These are phyloP conservation scores for Coluber constrictor DNA, from an alignment of 2,797 vertebrate species.

Conservation along the genomic window DNA sequence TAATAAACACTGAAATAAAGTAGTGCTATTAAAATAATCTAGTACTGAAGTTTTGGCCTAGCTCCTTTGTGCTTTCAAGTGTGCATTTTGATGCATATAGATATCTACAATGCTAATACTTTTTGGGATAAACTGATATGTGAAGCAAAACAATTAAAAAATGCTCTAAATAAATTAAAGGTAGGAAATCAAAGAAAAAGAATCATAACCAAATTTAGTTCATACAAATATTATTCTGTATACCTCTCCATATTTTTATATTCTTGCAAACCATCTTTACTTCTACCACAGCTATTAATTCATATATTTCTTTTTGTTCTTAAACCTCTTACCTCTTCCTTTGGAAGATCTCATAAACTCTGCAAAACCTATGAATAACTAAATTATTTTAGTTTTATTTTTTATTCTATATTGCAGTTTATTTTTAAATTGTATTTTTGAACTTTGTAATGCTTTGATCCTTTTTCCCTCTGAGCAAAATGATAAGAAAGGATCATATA, in stretches of 20 bases:
- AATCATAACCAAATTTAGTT: not conserved
- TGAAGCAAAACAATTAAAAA: not conserved
- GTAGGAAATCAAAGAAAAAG: not conserved
- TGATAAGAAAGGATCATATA: not conserved
- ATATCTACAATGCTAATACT: not conserved
- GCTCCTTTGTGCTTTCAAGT: not conserved
- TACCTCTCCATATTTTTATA: not conserved
- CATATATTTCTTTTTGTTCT: not conserved
- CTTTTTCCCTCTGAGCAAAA: not conserved
- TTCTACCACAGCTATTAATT: not conserved
- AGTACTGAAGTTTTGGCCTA: not conserved
- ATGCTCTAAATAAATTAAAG: not conserved
- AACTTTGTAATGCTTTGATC: not conserved
- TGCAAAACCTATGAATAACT: not conserved
- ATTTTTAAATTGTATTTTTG: not conserved
- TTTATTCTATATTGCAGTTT: not conserved
- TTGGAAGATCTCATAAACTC: not conserved
- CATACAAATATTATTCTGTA: not conserved
- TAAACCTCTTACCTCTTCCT: not conserved
- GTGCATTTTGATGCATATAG: not conserved
- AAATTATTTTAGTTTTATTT: not conserved
- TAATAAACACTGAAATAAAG: not conserved
- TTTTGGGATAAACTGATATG: not conserved
- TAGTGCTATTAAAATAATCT: not conserved
- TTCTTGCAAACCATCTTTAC: not conserved